Percentiles rank a stretch among this genome's conserved stretches.
Evolutionary conservation across 92 coral and sea anemone species (phyloP).

Genomic region (Phenganax stokvisi): DNA sequence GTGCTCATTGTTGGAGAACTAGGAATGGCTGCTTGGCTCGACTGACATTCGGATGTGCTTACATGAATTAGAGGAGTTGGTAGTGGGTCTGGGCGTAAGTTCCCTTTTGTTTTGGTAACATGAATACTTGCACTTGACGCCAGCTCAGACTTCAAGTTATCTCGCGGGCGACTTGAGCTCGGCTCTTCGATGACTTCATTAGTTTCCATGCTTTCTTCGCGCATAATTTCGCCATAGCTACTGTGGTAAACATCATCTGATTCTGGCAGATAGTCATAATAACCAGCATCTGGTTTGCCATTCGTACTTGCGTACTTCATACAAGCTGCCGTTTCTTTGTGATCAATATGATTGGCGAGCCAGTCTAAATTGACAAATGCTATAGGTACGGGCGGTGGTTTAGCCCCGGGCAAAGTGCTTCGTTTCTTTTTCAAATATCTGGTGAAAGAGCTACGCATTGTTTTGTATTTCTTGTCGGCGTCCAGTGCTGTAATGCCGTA

Average conservation of each 20-base stretch:
- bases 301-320: neutral
- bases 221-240: slow-evolving; percentile 30
- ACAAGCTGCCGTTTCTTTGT: slow-evolving; percentile 25
- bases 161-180: slow-evolving; percentile 16
- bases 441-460: slow-evolving; percentile 34
- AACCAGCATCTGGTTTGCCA: neutral
- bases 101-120: neutral
- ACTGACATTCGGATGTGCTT: neutral
- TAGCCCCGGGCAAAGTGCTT: slow-evolving; percentile 18
- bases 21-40: neutral
- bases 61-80: slow-evolving; percentile 12
- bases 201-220: slow-evolving; percentile 4
- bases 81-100: slow-evolving; percentile 11
- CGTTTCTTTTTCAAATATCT: slow-evolving; percentile 30
- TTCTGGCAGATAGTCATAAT: slow-evolving; percentile 10
- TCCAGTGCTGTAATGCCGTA: slow-evolving; percentile 21
- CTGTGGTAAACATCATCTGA: slow-evolving; percentile 28
- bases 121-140: neutral
- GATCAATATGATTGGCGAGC: slow-evolving; percentile 38
- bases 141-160: neutral
- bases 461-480: slow-evolving; percentile 36
- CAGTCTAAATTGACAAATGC: slow-evolving; percentile 35
- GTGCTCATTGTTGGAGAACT: neutral
- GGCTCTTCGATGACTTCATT: slow-evolving; percentile 14
- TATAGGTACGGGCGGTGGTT: slow-evolving; percentile 11